Conservation (phyloP, 2,113 vertebrate genomes). For the Urocynchramus pylzowi region DNA sequence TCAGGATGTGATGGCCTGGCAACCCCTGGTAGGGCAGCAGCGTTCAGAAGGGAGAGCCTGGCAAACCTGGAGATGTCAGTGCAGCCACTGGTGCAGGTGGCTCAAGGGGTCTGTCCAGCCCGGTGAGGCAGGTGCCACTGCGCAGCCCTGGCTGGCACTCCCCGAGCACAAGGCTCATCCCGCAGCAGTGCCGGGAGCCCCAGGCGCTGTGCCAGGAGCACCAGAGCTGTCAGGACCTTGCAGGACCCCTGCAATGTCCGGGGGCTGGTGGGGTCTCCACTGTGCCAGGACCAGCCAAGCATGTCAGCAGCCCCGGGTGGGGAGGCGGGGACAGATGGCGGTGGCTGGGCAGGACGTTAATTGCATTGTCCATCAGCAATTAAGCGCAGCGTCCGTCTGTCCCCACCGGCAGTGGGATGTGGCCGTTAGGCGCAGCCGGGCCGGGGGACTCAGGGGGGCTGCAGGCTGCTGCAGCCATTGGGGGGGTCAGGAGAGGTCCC, state of each 20-base stretch:
- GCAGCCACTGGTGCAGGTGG: rapidly evolving
- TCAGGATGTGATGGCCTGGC: not conserved
- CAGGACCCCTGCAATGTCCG: rapidly evolving
- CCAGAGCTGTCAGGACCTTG: not conserved
- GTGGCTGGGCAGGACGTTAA: not conserved
- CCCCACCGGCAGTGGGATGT: not conserved
- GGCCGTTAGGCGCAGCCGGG: rapidly evolving
- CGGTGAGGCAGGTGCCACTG: rapidly evolving
- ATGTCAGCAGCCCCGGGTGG: not conserved
- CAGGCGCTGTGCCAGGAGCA: rapidly evolving
- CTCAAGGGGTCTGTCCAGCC: not conserved
- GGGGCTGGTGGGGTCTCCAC: no score
- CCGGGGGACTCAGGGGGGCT: not conserved
- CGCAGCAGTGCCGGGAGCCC: not conserved
- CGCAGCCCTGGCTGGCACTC: rapidly evolving
- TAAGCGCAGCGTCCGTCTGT: not conserved
- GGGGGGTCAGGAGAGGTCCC: not conserved
- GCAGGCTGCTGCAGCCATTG: rapidly evolving
- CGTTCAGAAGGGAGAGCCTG: rapidly evolving
- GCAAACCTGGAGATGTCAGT: rapidly evolving
- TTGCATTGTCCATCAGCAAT: not conserved
- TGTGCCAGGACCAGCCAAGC: not conserved
- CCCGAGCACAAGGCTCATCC: rapidly evolving
- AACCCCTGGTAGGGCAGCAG: rapidly evolving
- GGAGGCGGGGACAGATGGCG: not conserved